Conservation (phyloP, 2,888 invertebrate genomes). For the Melieria crassipennis region DNA sequence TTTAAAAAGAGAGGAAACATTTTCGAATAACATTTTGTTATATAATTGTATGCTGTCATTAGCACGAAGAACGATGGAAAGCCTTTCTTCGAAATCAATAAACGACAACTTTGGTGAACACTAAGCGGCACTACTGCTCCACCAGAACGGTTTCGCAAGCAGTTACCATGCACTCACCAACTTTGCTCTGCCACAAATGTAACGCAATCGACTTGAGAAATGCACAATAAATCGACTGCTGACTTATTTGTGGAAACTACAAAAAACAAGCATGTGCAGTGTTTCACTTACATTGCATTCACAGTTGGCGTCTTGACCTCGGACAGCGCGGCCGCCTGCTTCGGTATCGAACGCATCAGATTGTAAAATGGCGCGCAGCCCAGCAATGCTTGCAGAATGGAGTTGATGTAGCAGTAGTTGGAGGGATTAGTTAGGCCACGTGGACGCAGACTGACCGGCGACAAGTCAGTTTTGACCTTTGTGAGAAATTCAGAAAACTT, state of each 20-base stretch:
- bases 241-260: conserved; percentile 56
- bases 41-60: conserved; percentile 16
- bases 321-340: conserved; percentile 69
- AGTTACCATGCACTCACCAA: conserved; percentile 36
- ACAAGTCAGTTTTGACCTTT: conserved; percentile 80
- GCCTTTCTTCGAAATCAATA: conserved; percentile 10
- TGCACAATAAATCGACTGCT: conserved; percentile 53
- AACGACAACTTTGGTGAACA: conserved; percentile 32
- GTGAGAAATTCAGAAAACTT: conserved; percentile 77
- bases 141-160: conserved; percentile 56
- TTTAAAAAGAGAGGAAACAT: not conserved
- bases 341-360: conserved; percentile 81
- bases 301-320: conserved; percentile 84
- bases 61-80: not conserved
- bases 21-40: not conserved
- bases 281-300: conserved; percentile 80
- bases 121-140: conserved; percentile 37
- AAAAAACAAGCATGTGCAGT: not conserved
- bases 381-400: conserved; percentile 90
- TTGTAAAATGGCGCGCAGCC: conserved; percentile 97
- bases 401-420: conserved; percentile 97
- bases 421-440: conserved; percentile 92
- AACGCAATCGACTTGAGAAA: conserved; percentile 56
- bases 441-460: conserved; percentile 82
- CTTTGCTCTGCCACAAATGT: conserved; percentile 58